Conservation (phyloP, 2,797 vertebrate genomes). For the Chelidonichthys spinosus region DNA sequence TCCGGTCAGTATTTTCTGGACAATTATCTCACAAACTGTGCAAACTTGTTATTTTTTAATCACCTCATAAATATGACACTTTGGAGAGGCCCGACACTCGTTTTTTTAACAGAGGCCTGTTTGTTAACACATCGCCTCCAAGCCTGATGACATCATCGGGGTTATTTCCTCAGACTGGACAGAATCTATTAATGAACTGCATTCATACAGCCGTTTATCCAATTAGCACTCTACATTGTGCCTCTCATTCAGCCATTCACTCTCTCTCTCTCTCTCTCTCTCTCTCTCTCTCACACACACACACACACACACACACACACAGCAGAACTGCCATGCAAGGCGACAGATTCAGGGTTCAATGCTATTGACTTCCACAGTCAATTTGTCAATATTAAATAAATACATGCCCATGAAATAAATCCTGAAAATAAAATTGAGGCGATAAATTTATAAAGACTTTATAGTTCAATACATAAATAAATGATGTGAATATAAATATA, state of each 20-base stretch:
- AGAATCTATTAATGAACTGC: conserved; percentile 6
- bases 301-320: background rate
- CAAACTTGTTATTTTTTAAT: background rate
- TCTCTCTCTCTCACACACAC: background rate
- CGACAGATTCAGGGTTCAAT: background rate
- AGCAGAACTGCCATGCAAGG: background rate
- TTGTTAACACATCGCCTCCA: background rate
- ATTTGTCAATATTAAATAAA: background rate
- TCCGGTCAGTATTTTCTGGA: no score
- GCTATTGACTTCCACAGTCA: background rate
- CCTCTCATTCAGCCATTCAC: background rate
- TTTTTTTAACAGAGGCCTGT: background rate
- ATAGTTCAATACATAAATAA: background rate
- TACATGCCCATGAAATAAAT: background rate
- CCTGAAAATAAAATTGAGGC: background rate
- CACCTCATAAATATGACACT: background rate
- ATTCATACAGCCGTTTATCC: conserved; percentile 3
- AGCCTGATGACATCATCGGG: background rate
- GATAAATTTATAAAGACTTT: background rate
- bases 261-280: background rate
- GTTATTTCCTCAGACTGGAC: conserved; percentile 6
- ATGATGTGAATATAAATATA: background rate
- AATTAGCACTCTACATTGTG: background rate
- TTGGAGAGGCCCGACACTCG: background rate
- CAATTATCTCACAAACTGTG: background rate